Base-by-base conservation (phyloP, 2,888 invertebrate genomes). In the Ochropleura leucogaster region DNA sequence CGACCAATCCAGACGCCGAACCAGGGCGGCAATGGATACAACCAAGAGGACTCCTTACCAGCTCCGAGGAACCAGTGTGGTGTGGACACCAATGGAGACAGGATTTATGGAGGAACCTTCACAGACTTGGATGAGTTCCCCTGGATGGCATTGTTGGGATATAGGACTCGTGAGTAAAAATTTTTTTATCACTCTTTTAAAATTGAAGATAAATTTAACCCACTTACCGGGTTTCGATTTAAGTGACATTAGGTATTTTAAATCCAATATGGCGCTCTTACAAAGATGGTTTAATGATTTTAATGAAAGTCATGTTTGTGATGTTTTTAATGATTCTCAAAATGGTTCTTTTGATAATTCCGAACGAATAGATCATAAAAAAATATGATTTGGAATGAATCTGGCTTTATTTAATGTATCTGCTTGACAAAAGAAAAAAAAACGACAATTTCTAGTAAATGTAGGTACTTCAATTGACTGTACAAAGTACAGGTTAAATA, bases 41-140 rank as follows among this genome's bases (percentile, higher is more conserved):
- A 10, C 87, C 90, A 78, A 0, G 94, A 94, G 71, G 96, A 96
- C 72, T 93, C 96, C 0, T 86, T 82, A 10, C 95, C 94, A 73
- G 89, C 93, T 3, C 90, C 93, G 0, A 85, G 87, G 4, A 90
- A 90, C 59, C 92, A 95, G 68, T 97, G 97, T 80, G 97, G 97
- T 10, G 89, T 95, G 40, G 96, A 96, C 57, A 96, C 95, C 55
- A 95, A 96, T 66, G 97, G 95, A n/a, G 97, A 97, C 89, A 96
- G 97, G 67, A 97, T 98, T 67, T 97, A 96, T 82, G 97, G 97
- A 65, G 98, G 98, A 14, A 95, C 96, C 72, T 93, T 97, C 63
- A 97, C 97, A 0, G 97, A 97, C n/a, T 87, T 97, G 8, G 97
- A 97, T 73, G 97, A 97, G 87, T 97, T 97, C 89, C 97, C 97